Evolutionary conservation across 2,113 vertebrate species (phyloP).

Genomic region (Barnardius zonarius): DNA sequence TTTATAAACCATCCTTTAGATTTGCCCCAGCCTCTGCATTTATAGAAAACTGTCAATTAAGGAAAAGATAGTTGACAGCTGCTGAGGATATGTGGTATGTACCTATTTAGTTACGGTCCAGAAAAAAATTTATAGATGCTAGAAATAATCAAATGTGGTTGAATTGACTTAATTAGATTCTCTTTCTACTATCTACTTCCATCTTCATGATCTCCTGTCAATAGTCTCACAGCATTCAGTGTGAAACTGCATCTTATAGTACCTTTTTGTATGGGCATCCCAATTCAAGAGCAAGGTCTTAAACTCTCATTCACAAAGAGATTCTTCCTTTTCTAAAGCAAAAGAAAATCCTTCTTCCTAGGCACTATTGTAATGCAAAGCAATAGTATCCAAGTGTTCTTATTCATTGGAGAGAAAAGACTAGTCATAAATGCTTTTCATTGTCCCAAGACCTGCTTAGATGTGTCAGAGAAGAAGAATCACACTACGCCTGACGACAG

Average conservation of each 20-base stretch:
- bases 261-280: neutral
- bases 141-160: neutral
- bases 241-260: neutral
- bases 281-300: neutral
- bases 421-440: neutral
- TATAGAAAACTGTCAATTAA: neutral
- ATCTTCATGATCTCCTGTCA: neutral
- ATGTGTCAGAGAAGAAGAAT: neutral
- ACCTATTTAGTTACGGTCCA: neutral
- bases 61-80: neutral
- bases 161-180: neutral
- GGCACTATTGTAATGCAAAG: neutral
- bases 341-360: neutral
- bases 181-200: neutral
- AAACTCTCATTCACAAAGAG: neutral
- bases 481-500: neutral
- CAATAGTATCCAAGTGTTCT: neutral
- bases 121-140: neutral
- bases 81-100: neutral
- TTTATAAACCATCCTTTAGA: neutral
- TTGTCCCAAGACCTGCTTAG: neutral
- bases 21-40: neutral
- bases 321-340: neutral
- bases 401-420: neutral
- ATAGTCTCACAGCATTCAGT: neutral